Evolutionary conservation across 2,888 invertebrate species (phyloP).

Genomic region (Diogma glabrata): DNA sequence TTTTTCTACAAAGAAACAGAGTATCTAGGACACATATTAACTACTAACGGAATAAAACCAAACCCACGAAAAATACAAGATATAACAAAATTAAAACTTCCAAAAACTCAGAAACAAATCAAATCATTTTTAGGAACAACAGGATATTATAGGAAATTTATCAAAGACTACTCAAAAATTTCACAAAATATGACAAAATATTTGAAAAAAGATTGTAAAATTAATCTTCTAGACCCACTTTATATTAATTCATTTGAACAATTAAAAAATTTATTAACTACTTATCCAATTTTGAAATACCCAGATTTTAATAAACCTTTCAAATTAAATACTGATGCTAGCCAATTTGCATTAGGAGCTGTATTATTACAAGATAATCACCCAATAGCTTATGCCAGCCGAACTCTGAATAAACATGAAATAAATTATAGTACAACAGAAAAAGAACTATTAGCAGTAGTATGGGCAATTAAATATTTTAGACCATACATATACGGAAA

Average conservation of each 20-base stretch:
- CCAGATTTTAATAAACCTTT: background rate
- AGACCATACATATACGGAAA: no score
- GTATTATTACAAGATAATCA: background rate
- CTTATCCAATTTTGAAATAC: background rate
- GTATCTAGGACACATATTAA: no score
- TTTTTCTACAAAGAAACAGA: no score
- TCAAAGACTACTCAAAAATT: no score
- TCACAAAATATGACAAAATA: no score
- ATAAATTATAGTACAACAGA: background rate
- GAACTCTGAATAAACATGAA: background rate
- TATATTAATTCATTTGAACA: conserved; percentile 14
- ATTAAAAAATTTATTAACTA: conserved; percentile 16
- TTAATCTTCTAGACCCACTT: conserved; percentile 6
- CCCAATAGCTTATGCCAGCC: background rate
- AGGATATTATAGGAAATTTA: no score
- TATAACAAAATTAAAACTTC: no score
- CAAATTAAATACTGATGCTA: background rate
- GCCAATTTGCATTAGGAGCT: background rate
- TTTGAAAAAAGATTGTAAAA: conserved; percentile 11
- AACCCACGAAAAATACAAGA: no score
- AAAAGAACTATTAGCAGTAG: conserved; percentile 12
- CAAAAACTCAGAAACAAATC: no score
- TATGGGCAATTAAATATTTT: no score
- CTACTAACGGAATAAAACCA: background rate
- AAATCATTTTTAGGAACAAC: no score